Evolutionary conservation across 2,113 vertebrate species (phyloP).

Genomic region (Lucifuga dentata): DNA sequence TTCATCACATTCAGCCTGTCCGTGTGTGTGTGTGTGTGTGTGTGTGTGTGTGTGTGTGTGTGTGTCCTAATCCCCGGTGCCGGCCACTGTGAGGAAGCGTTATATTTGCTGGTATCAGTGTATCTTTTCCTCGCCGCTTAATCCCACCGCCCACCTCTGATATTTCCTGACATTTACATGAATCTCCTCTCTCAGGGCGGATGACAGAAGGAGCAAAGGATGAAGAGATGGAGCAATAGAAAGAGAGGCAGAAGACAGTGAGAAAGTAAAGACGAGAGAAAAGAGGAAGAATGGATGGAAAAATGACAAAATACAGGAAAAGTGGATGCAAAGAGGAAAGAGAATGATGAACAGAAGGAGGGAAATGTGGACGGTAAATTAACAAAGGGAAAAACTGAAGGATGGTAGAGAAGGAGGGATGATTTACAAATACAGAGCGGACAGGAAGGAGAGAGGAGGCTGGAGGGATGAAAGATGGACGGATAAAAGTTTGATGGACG

Average conservation of each 20-base stretch:
- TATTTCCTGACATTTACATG: slow-evolving; percentile 81
- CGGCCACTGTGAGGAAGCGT: slow-evolving; percentile 51
- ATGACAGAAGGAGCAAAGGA: slow-evolving; percentile 7
- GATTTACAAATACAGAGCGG: neutral
- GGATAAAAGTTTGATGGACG: slow-evolving; percentile 1
- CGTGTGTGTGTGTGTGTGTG: slow-evolving; percentile 38
- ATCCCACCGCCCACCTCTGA: slow-evolving; percentile 71
- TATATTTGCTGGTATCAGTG: slow-evolving; percentile 69
- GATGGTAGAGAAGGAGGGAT: neutral
- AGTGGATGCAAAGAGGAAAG: neutral
- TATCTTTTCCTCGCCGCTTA: slow-evolving; percentile 60
- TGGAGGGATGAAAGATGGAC: neutral
- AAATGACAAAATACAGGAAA: neutral
- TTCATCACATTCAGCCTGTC: neutral
- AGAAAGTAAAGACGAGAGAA: neutral
- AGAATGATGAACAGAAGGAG: no score
- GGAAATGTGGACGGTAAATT: neutral
- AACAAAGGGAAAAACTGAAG: neutral
- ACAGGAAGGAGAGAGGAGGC: neutral
- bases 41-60: slow-evolving; percentile 38
- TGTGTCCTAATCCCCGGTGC: slow-evolving; percentile 65
- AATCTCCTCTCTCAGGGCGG: slow-evolving; percentile 50
- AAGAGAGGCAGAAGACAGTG: neutral
- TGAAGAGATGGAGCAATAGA: neutral
- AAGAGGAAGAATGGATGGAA: neutral